Evolutionary conservation across 2,113 vertebrate genomes (phyloP).

Genomic region (Actinemys pallida): DNA sequence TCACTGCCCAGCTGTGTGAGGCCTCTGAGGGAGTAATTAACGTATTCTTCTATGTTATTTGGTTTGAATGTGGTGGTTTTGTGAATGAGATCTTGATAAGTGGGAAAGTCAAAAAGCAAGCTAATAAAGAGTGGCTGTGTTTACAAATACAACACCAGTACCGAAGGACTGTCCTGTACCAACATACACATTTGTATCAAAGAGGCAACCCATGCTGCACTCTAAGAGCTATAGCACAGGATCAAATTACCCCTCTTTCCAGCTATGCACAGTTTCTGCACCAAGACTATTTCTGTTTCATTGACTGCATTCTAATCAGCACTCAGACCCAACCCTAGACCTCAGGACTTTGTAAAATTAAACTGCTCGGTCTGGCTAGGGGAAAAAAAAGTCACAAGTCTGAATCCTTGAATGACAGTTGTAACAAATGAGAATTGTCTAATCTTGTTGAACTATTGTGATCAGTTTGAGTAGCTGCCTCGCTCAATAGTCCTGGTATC

Average conservation of each 20-base stretch:
- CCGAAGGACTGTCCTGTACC: not conserved
- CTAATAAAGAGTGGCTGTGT: not conserved
- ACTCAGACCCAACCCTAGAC: not conserved
- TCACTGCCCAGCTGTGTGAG: slow-evolving; percentile 1
- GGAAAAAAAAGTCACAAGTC: not conserved
- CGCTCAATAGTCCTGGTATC: not conserved
- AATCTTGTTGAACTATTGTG: not conserved
- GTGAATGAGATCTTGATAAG: slow-evolving; percentile 40
- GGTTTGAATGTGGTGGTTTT: not conserved
- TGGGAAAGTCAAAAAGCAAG: not conserved
- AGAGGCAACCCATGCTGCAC: not conserved
- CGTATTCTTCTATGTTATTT: slow-evolving; percentile 49
- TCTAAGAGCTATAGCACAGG: not conserved
- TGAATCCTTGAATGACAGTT: not conserved
- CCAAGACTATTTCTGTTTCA: slow-evolving; percentile 4
- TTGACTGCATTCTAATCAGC: not conserved
- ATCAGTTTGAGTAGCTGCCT: not conserved
- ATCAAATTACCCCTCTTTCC: not conserved
- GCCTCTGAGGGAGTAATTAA: slow-evolving; percentile 38
- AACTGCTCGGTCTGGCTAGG: not conserved
- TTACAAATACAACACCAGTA: not conserved
- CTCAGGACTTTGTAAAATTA: not conserved
- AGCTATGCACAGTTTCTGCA: slow-evolving; percentile 7
- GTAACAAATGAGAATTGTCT: not conserved
- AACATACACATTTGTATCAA: not conserved